Evolutionary conservation across 2,797 vertebrate genomes (phyloP), one percentile per base, ranked within the genome.

Genomic region (Hylomyscus alleni): DNA sequence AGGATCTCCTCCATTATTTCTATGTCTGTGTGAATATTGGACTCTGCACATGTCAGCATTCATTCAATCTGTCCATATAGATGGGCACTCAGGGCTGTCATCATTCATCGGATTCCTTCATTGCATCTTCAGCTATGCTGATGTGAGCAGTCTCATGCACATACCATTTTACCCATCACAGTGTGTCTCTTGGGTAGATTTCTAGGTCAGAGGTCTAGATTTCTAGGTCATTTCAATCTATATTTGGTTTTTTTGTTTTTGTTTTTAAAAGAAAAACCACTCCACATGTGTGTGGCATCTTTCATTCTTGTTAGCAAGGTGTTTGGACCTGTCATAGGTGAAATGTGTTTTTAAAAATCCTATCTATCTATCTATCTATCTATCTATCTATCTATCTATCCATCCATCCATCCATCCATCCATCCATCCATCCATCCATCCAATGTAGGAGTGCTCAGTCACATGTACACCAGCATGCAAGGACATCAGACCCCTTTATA

Each of bases 141-240:
- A 19, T 69, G 4, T 89, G 84, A 89, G 22, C 69, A 50, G 93
- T 15, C 58, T 67, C 56, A 37, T 29, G 13, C 31, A 54, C 2
- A 17, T 77, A 40, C 3, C 13, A 11, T 50, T 62, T 52, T 29
- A 77, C 11, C 69, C 62, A 44, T 80, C 77, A 31, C 31, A 31
- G 5, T 26, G 8, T 91, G 14, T 91, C 40, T 92, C 65, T 34
- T 31, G 76, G 19, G 65, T 93, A 73, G 67, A 94, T 78, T 87
- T 40, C 47, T 91, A 60, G 24, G 17, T 95, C 50, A 89, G 34
- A n/a, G n/a, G n/a, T n/a, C n/a, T 93, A 73, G 67, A 94, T 78
- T 87, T 40, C 47, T 91, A 60, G 24, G 17, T 95, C 40, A 40
- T 89, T 94, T 81, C 77, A 62, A 56, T 82, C 52, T 54, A 6